Percentiles rank a stretch among this genome's conserved stretches.
These are phyloP conservation scores for Cavia porcellus DNA, from an alignment of 2,113 vertebrate species.

Conservation along the genomic window DNA sequence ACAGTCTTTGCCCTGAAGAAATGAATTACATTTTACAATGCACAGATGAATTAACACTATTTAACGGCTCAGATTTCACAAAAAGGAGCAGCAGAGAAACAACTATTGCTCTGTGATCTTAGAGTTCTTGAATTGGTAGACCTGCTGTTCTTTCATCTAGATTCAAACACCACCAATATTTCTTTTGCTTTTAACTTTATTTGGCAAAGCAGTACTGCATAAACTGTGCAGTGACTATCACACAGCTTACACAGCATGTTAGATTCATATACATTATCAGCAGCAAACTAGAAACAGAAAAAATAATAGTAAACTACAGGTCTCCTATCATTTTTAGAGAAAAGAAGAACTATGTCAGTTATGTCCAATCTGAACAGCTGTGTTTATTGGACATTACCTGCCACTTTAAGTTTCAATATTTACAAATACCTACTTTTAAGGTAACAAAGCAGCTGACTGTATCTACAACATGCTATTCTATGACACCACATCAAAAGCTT, in stretches of 20 bases:
- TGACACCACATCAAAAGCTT: conserved; percentile 89
- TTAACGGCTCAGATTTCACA: neutral
- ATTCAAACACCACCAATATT: conserved; percentile 78
- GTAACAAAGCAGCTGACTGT: conserved; percentile 90
- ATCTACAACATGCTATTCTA: conserved; percentile 91
- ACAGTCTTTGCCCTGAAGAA: neutral
- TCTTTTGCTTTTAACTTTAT: conserved; percentile 91
- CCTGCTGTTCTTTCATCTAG: neutral
- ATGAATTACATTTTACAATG: neutral
- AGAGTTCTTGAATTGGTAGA: neutral
- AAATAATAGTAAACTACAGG: conserved; percentile 80
- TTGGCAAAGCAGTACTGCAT: conserved; percentile 94
- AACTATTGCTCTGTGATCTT: neutral
- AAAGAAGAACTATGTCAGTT: conserved; percentile 77
- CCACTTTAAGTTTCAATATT: conserved; percentile 84
- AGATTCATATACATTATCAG: conserved; percentile 87
- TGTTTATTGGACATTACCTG: conserved; percentile 80
- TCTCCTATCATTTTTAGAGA: conserved; percentile 67
- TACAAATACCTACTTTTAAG: conserved; percentile 87
- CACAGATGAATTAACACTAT: neutral
- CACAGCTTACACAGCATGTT: conserved; percentile 87
- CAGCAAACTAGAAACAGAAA: conserved; percentile 87
- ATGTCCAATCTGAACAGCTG: conserved; percentile 84
- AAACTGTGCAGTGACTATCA: conserved; percentile 86
- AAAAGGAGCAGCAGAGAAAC: neutral